phyloP scores from a whole-genome alignment of 1,140 invertebrate genomes.

The Halesus radiatus region DNA sequence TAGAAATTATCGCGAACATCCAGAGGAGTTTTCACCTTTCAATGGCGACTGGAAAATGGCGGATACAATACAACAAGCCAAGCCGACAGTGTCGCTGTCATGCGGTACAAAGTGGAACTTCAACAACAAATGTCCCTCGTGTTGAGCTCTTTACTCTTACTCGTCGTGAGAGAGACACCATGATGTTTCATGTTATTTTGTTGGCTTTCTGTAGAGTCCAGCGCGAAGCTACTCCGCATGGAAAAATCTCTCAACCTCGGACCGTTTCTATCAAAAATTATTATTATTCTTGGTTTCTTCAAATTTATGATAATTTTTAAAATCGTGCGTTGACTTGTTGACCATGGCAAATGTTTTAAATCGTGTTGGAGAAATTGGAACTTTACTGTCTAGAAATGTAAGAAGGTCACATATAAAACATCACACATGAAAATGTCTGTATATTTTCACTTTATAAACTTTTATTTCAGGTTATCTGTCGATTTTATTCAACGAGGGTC shows the following conservation, averaged over 20 bases:
- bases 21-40: slow-evolving; percentile 88
- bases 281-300: background rate
- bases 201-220: background rate
- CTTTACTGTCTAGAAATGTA: slow-evolving; percentile 14
- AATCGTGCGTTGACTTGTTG: background rate
- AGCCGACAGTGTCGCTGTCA: slow-evolving; percentile 70
- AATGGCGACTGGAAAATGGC: slow-evolving; percentile 94
- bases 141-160: background rate
- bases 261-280: no score
- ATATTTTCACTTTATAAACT: background rate
- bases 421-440: background rate
- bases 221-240: background rate
- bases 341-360: slow-evolving; percentile 41
- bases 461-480: slow-evolving; percentile 26
- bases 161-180: background rate
- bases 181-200: background rate
- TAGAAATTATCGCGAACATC: slow-evolving; percentile 76
- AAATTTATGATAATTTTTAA: background rate
- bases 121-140: background rate
- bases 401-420: background rate
- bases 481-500: slow-evolving; percentile 51
- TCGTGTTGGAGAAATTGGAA: background rate
- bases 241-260: background rate
- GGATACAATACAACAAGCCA: slow-evolving; percentile 88
- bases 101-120: slow-evolving; percentile 41